These are phyloP conservation scores for Brachionus paranguensis DNA, from an alignment of 1,140 invertebrate species.

Conservation along the genomic window DNA sequence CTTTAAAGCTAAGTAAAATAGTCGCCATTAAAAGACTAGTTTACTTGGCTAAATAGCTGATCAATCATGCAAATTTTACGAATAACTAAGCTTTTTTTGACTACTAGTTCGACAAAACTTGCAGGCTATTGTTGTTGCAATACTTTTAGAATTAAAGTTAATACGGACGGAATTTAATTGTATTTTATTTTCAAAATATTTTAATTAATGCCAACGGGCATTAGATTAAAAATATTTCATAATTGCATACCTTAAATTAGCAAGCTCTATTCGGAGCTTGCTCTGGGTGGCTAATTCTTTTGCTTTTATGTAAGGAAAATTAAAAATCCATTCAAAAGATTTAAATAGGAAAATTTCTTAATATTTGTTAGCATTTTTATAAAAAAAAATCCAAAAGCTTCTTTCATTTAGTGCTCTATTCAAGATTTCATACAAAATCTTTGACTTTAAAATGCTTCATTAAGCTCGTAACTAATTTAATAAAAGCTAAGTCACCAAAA, in stretches of 20 bases:
- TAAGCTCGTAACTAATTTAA: not conserved
- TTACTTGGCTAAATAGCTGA: not conserved
- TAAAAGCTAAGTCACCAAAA: not conserved
- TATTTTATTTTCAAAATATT: not conserved
- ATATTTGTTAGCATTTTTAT: not conserved
- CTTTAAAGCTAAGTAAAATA: not conserved
- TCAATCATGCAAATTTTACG: slow-evolving; percentile 11
- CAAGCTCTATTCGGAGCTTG: not conserved
- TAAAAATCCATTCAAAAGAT: not conserved
- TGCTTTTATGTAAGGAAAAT: not conserved
- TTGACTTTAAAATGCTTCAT: not conserved
- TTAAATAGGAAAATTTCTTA: not conserved
- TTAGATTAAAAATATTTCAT: not conserved
- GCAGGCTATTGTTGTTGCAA: not conserved
- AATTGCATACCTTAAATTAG: not conserved
- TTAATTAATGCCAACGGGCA: slow-evolving; percentile 6
- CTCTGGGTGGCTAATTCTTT: not conserved
- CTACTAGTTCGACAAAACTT: not conserved
- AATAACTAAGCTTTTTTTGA: not conserved
- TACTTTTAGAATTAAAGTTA: not conserved
- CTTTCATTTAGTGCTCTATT: not conserved
- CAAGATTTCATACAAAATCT: not conserved
- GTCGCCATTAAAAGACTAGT: not conserved
- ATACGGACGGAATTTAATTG: not conserved
- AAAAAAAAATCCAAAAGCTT: not conserved